Base-by-base conservation (phyloP, 2,113 vertebrate species). In the Eptatretus burgeri region DNA sequence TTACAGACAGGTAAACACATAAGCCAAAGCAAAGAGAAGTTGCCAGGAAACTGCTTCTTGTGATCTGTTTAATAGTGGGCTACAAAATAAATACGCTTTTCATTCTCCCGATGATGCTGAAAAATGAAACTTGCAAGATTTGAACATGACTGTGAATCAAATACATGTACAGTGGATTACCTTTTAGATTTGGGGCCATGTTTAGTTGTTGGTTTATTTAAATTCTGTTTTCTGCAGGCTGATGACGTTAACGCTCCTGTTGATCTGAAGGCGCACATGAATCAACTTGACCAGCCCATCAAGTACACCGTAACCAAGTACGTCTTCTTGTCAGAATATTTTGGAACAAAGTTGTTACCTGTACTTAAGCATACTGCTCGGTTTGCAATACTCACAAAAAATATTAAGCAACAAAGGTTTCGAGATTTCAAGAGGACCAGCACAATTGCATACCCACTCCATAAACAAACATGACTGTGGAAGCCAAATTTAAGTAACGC, bases 251-350 rank as follows among this genome's bases (percentile, higher is more conserved):
- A 69, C 51, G 75, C 78, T 60, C 72, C 74, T 9, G 68, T 86
- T 41, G 73, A 87, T 72, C 69, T 95, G 68, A 79, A 80, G 64
- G 83, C 79, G 73, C 72, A 85, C 70, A 75, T 93, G 63, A 68
- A 72, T 65, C 78, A 82, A 67, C 73, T 85, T 71, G 84, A 93
- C 69, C 79, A 85, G 71, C 85, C 85, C 14, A 87, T 82, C 69
- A 91, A 81, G 73, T 84, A 93, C 73, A 78, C 78, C 20, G 71
- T 82, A 69, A 82, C 78, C 71, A 85, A 87, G 91, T 95, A 78
- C 74, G 76, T 13, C 27, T 5, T 41, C 27, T 41, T 3, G 27
- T 41, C 27, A 41, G 27, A 41, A 41, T 41, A 41, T 41, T 41
- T 41, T 7, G 27, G 7, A 41, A 41, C 27, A 41, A 41, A 41